These are phyloP conservation scores for Leptinotarsa juncta DNA, from an alignment of 2,888 invertebrate genomes.

Conservation along the genomic window DNA sequence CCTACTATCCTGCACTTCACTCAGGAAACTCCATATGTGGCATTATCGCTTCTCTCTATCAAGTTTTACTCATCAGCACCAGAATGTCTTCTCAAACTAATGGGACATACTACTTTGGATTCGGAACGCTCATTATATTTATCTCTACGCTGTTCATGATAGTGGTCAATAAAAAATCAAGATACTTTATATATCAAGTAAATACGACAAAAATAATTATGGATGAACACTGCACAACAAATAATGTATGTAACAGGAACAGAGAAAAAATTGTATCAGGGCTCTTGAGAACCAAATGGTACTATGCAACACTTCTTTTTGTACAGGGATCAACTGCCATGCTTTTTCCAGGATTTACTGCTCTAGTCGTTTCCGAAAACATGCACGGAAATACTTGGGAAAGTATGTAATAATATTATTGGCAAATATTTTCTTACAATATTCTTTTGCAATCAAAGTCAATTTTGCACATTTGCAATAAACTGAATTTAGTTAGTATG, in stretches of 20 bases:
- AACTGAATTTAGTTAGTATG: too few relatives aligned
- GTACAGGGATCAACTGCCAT: constrained; percentile 49
- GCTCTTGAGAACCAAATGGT: constrained; percentile 41
- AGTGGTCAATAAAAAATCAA: constrained; percentile 45
- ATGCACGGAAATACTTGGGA: constrained; percentile 45
- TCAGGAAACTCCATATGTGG: constrained; percentile 54
- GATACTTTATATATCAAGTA: constrained; percentile 50
- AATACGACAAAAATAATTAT: constrained; percentile 30
- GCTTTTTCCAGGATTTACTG: constrained; percentile 51
- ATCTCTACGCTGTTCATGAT: constrained; percentile 44
- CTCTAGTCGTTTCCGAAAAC: constrained; percentile 46
- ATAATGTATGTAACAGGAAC: constrained; percentile 26
- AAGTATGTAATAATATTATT: constrained; percentile 38
- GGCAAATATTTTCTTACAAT: too few relatives aligned
- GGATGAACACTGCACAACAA: neutral
- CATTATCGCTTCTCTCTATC: constrained; percentile 48
- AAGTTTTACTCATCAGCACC: constrained; percentile 42
- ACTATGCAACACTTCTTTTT: constrained; percentile 46
- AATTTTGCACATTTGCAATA: too few relatives aligned
- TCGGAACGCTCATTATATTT: constrained; percentile 44
- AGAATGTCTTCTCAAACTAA: constrained; percentile 23
- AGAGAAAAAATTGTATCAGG: constrained; percentile 32
- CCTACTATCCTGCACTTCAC: constrained; percentile 48
- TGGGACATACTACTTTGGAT: constrained; percentile 37
- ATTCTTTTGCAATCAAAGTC: too few relatives aligned